Base-by-base conservation (phyloP, 2,797 vertebrate genomes). In the Leptodactylus fallax region DNA sequence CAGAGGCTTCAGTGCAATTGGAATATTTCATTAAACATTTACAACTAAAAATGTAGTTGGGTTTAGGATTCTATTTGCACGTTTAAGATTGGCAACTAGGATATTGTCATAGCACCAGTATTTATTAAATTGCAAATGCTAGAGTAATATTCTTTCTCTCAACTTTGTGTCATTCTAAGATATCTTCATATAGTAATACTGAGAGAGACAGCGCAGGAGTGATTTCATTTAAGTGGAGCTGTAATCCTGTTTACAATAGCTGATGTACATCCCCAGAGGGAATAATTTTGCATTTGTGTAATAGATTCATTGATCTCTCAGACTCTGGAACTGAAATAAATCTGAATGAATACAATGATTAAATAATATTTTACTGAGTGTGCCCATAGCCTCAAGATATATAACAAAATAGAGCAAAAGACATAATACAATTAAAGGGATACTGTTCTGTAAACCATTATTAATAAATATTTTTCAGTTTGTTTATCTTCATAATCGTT, bases 221-320 rank as follows among this genome's bases (percentile, higher is more conserved):
- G 47, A 85, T 78, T 85, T 78, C 10, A 77, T 63, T 17, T 55
- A 61, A n/a, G 13, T 13, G 16, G 58, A 77, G n/a, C 17, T 53
- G 7, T 85, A 85, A 85, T 85, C 58, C 58, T 85, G 49, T 78
- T 78, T 53, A 49, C 72, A 78, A 65, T 56, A 85, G 77, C 21
- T 85, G 58, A 85, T 85, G 79, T 63, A 65, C 49, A 55, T 63
- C 58, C 83, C 83, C 25, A 25, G 76, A 86, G 74, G 74, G 76
- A 86, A 79, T 65, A 16, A 56, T 79, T 67, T 55, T 79, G 11
- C 56, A 45, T 67, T 69, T 58, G 60, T 63, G 60, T 49, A 79
- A 79, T 85, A 78, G 47, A 85, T 27, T 61, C 83, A 78, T 85
- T 85, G 83, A 79, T 86, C 76, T 79, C 76, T 49, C 17, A 67